Base-by-base conservation (phyloP, 23 tunicate genomes). In the Trididemnum clinides region DNA sequence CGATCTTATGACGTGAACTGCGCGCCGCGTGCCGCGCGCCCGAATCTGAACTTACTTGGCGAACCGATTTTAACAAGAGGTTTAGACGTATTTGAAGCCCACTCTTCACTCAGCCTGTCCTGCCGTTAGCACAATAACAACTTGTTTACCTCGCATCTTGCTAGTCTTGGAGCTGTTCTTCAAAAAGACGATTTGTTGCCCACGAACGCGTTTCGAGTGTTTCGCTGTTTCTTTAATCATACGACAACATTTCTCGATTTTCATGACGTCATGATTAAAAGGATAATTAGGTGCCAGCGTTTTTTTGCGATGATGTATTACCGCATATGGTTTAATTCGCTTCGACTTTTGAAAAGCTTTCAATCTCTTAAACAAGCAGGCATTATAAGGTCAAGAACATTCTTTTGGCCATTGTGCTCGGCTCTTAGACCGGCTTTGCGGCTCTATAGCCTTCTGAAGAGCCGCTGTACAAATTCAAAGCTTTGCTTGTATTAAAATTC, bases 391-490 rank as follows among this genome's bases (percentile, higher is more conserved):
- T 66, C 75, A 66, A 66, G 75, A 28, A 20, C 75, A 66, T 66
- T 66, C 75, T 66, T 66, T n/a, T 66, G 37, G 7, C 7, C 37
- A 66, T 66, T 66, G 75, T 66, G 31, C 6, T 66, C 10, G 19
- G 75, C 75, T 29, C 75, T 66, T 31, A 66, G 75, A 23, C 75
- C 75, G 75, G 75, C 75, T 66, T 66, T 66, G 37, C 10, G 37
- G 7, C 7, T 37, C 31, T 37, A 66, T 29, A 10, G 31, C 37
- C 25, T 29, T 66, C 37, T 66, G 37, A 66, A 66, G 75, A 6
- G 22, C 75, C 80, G 80, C 80, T 73, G 80, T 19, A 37, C 80
- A 73, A 73, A 73, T 39, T 37, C 57, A 36, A 21, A 12, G 27
- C 31, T 33, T 39, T 73, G 37, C 7, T 30, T 12, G 54, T 73